phyloP scores from a whole-genome alignment of 1,140 invertebrate genomes.

The Brachionus paranguensis region DNA sequence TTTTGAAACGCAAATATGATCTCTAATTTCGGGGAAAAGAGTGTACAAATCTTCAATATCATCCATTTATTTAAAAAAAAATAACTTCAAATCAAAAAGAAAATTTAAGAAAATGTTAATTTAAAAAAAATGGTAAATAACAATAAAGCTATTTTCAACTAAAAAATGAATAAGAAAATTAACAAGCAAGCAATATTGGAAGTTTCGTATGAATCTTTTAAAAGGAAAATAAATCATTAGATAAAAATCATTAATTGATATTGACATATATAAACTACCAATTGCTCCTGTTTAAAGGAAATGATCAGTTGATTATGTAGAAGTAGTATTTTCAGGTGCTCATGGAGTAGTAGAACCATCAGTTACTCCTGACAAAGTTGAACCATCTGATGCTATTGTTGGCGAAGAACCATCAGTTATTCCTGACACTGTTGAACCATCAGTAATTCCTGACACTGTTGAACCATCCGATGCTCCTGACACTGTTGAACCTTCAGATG shows the following conservation, averaged over 20 bases:
- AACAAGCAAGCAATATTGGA: no score
- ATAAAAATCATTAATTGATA: no score
- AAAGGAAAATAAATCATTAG: no score
- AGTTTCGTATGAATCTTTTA: no score
- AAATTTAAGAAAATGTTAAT: not conserved
- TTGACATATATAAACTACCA: no score
- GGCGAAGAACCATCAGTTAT: not conserved
- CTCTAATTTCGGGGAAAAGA: constrained; percentile 48
- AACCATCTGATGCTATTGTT: not conserved
- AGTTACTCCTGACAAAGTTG: not conserved
- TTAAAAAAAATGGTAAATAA: no score
- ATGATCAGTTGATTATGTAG: no score
- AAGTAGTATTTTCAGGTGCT: not conserved
- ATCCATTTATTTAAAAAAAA: constrained; percentile 36
- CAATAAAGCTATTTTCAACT: no score
- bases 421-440: not conserved
- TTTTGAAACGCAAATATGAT: constrained; percentile 47
- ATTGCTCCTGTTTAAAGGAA: no score
- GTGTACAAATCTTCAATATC: constrained; percentile 49
- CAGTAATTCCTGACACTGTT: not conserved
- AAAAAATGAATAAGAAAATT: no score
- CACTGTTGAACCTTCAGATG: no score
- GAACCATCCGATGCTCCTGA: no score
- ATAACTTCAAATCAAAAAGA: not conserved
- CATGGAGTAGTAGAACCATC: not conserved